Conservation (phyloP, 2,113 vertebrate species). For the Nasalis larvatus region DNA sequence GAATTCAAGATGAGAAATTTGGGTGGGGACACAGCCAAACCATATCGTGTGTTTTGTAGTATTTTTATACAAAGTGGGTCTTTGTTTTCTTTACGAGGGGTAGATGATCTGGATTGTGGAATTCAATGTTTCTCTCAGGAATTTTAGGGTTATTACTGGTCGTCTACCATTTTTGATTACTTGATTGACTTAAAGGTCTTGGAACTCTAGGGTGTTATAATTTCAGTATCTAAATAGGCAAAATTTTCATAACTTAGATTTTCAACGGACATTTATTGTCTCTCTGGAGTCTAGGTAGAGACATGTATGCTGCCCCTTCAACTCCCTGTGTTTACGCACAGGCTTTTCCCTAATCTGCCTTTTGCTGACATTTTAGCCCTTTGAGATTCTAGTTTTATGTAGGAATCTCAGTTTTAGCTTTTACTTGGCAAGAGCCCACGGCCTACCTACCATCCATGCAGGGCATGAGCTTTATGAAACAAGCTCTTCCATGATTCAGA, state of each 20-base stretch:
- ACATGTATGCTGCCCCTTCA: not conserved
- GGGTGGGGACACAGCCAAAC: no score
- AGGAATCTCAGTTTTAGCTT: not conserved
- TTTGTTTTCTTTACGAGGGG: not conserved
- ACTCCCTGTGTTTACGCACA: not conserved
- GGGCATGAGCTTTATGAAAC: not conserved
- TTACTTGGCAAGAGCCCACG: not conserved
- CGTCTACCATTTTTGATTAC: not conserved
- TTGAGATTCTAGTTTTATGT: slow-evolving; percentile 12
- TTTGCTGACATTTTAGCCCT: not conserved
- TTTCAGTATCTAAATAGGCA: not conserved
- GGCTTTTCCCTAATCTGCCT: not conserved
- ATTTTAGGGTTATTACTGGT: not conserved
- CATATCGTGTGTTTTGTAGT: not conserved
- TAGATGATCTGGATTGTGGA: not conserved
- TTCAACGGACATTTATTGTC: not conserved
- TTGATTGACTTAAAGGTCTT: not conserved
- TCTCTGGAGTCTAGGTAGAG: not conserved
- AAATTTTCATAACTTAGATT: not conserved
- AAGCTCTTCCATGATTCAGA: not conserved
- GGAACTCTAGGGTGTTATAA: not conserved
- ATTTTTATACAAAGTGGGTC: not conserved
- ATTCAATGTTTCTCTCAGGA: not conserved
- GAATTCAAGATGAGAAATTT: no score
- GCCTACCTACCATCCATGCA: not conserved